Evolutionary conservation across 2,797 vertebrate genomes (phyloP).

Genomic region (Channallabes apus): DNA sequence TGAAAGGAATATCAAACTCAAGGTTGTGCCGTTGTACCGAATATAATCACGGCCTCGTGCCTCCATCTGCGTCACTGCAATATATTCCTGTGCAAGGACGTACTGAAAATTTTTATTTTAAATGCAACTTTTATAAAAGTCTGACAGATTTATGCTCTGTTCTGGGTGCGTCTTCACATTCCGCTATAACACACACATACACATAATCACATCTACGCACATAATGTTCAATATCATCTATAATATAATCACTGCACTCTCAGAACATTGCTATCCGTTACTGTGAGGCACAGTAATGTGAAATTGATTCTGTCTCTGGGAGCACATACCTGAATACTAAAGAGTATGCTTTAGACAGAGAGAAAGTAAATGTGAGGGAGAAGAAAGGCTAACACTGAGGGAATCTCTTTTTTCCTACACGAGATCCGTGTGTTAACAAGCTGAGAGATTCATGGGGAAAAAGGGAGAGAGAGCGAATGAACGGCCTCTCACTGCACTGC

Average conservation of each 20-base stretch:
- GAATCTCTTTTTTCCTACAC: slow-evolving; percentile 60
- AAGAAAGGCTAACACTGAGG: slow-evolving; percentile 52
- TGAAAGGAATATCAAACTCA: no score
- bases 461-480: slow-evolving; percentile 30
- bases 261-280: slow-evolving; percentile 53
- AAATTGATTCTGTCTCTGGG: slow-evolving; percentile 71
- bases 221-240: slow-evolving; percentile 63
- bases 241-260: slow-evolving; percentile 74
- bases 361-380: slow-evolving; percentile 34
- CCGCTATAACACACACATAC: slow-evolving; percentile 46
- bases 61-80: no score
- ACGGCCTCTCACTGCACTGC: slow-evolving; percentile 44
- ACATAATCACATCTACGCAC: slow-evolving; percentile 28
- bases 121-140: neutral
- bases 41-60: no score
- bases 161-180: slow-evolving; percentile 50
- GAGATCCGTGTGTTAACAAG: slow-evolving; percentile 64
- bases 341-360: slow-evolving; percentile 34
- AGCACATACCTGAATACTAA: slow-evolving; percentile 29
- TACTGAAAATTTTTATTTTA: neutral
- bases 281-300: slow-evolving; percentile 56
- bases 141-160: slow-evolving; percentile 36
- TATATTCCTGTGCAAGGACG: neutral
- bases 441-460: slow-evolving; percentile 46
- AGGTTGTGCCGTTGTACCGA: no score